Evolutionary conservation across 2,797 vertebrate genomes (phyloP).

Genomic region (Numenius phaeopus): DNA sequence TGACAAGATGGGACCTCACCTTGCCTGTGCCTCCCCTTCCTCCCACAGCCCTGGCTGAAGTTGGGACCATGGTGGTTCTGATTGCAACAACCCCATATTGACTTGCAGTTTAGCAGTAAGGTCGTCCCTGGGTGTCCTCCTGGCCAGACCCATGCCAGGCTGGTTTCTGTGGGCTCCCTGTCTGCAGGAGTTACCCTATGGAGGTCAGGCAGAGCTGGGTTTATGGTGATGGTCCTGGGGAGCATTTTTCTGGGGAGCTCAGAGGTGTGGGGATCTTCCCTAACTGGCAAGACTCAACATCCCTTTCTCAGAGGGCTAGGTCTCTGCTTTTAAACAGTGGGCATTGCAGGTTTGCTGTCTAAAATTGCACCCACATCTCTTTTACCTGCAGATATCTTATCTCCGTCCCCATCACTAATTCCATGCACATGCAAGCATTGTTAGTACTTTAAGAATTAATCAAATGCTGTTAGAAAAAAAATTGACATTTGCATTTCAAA

Average conservation of each 20-base stretch:
- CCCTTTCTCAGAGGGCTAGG: background rate
- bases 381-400: slow-evolving; percentile 2
- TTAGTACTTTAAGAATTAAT: slow-evolving; percentile 73
- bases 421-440: slow-evolving; percentile 45
- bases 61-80: background rate
- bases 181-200: background rate
- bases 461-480: slow-evolving; percentile 53
- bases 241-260: background rate
- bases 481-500: slow-evolving; percentile 82
- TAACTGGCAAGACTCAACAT: background rate
- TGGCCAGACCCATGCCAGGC: background rate
- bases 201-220: background rate
- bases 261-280: background rate
- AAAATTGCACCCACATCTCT: background rate
- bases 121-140: background rate
- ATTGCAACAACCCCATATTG: background rate
- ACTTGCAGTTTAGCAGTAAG: background rate
- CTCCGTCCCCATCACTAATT: slow-evolving; percentile 5
- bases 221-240: background rate
- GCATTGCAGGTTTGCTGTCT: background rate
- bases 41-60: background rate
- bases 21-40: background rate
- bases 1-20: background rate
- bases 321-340: background rate
- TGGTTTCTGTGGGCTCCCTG: background rate